A percentile compares a stretch with the other conserved stretches of the same genome.
These are phyloP conservation scores for Pristionchus fissidentatus DNA, from an alignment of 2,888 invertebrate genomes.

Conservation along the genomic window DNA sequence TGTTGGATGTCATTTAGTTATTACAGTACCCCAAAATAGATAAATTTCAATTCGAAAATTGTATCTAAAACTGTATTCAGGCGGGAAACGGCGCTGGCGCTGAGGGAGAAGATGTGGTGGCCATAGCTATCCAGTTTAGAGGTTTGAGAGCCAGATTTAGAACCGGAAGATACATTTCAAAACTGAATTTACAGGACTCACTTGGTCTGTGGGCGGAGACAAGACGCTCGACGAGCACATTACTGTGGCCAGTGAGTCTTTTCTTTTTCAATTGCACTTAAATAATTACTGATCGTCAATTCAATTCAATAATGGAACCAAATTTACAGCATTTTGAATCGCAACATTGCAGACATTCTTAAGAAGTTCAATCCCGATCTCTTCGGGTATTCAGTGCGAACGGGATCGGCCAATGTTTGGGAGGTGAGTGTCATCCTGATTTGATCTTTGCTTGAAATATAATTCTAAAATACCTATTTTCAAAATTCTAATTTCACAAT, in stretches of 20 bases:
- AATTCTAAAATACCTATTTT: background rate
- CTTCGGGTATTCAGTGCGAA: slow-evolving; percentile 85
- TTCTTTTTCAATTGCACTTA: no score
- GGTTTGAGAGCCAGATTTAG: slow-evolving; percentile 50
- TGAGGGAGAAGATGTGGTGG: slow-evolving; percentile 60
- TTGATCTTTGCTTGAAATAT: background rate
- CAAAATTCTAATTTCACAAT: no score
- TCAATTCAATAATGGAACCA: no score
- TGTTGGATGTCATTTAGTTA: background rate
- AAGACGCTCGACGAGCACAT: slow-evolving; percentile 60
- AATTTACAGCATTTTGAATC: no score
- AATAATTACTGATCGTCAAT: no score
- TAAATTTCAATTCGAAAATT: background rate
- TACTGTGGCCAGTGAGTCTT: slow-evolving; percentile 61
- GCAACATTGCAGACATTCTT: slow-evolving; percentile 80
- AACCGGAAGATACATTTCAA: no score
- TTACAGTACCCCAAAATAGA: background rate
- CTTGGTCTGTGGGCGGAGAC: slow-evolving; percentile 66
- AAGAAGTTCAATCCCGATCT: slow-evolving; percentile 84
- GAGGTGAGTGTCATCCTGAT: slow-evolving; percentile 28
- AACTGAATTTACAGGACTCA: slow-evolving; percentile 64
- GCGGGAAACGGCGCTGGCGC: slow-evolving; percentile 71
- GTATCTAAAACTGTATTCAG: slow-evolving; percentile 29
- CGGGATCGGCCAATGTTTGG: slow-evolving; percentile 76
- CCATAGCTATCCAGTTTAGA: slow-evolving; percentile 66